Percentiles rank a stretch among this genome's conserved stretches.
phyloP scores from a whole-genome alignment of 2,113 vertebrate genomes.

The Protobothrops flavoviridis region DNA sequence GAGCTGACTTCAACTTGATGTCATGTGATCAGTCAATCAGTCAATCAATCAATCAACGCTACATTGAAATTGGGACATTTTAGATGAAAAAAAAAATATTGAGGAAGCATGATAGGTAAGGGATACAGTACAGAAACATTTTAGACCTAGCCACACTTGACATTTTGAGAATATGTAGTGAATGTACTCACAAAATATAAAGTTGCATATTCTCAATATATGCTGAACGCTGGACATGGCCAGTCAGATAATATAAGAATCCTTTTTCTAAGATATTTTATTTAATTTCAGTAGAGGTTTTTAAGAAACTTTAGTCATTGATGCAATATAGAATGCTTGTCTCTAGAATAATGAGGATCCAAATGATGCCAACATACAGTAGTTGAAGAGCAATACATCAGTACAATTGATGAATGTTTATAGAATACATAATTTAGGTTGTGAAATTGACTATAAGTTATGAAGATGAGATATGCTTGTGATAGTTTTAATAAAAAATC shows the following conservation, averaged over 20 bases:
- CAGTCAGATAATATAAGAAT: background rate
- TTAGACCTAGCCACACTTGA: background rate
- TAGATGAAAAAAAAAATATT: background rate
- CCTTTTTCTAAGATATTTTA: background rate
- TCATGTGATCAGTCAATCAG: background rate
- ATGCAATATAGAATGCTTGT: background rate
- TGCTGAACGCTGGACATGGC: background rate
- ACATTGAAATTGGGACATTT: background rate
- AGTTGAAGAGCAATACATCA: background rate
- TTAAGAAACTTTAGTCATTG: background rate
- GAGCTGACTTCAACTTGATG: background rate
- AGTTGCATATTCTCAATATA: background rate
- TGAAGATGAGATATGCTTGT: background rate
- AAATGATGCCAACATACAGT: background rate
- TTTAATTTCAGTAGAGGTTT: background rate
- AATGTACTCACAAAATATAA: background rate
- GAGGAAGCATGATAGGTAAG: background rate
- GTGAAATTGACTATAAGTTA: background rate
- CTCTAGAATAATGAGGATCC: background rate
- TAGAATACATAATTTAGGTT: background rate
- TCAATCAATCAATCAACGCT: background rate
- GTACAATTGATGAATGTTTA: background rate
- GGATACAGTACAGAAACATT: background rate
- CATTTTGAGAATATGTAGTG: background rate
- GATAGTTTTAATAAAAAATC: background rate